Evolutionary conservation across 2,113 vertebrate species (phyloP), one percentile per base, ranked within the genome.

Genomic region (Haemorhous mexicanus): DNA sequence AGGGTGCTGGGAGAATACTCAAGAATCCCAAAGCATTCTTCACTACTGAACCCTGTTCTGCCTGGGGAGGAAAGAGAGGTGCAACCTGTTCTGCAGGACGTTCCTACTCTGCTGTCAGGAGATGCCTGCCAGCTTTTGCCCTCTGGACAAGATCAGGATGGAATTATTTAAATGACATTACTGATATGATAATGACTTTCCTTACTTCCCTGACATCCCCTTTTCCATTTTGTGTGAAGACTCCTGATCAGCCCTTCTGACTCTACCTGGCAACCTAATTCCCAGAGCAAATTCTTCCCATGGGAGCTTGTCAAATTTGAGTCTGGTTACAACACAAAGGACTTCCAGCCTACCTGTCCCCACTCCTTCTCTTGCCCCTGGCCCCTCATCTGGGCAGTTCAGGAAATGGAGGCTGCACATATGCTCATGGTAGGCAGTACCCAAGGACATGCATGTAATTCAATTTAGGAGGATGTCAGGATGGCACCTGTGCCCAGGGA

Each of bases 61-160:
- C 56, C 24, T 27, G 63, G 59, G 52, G 64, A 89, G 24, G 32
- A 52, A 96, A 47, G 43, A 94, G 58, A 85, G n/a, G 85, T 85
- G 33, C 41, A 93, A 94, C 85, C 47, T 0, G 63, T 91, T 96
- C 75, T 84, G 58, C 91, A 80, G 69, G 87, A 95, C 82, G 35
- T 90, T 94, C 81, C 58, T 46, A 72, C 26, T 89, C 55, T 5
- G 10, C 64, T 50, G 28, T 77, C 64, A 93, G 72, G 70, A 67
- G 75, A 70, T 39, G 52, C 55, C 79, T 89, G n/a, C 10, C 9
- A 5, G 73, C 74, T 94, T 87, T 94, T 84, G 10, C 73, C 64
- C 75, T 90, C 52, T 24, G 64, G 74, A 47, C 33, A 72, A 55
- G 63, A 93, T 13, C 44, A 84, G 39, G 35, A 23, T 21, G 68